These are phyloP conservation scores for Galbula dea DNA, from an alignment of 2,113 vertebrate genomes.

Conservation along the genomic window DNA sequence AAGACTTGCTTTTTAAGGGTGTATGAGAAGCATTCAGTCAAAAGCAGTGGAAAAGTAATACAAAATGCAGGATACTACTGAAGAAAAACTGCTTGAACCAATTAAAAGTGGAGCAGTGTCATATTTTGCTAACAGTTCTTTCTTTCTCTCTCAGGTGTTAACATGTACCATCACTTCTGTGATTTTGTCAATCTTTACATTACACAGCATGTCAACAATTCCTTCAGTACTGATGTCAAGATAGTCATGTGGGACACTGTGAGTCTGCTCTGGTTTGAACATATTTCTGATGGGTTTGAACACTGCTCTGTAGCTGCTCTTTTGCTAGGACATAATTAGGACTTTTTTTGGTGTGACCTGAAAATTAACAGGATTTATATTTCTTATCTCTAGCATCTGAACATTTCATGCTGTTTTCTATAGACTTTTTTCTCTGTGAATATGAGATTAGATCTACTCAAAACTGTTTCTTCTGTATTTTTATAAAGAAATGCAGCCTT, in stretches of 20 bases:
- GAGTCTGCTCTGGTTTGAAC: constrained; percentile 58
- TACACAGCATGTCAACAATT: constrained; percentile 94
- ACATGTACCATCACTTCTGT: constrained; percentile 99
- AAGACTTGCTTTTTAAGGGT: background rate
- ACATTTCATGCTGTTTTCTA: background rate
- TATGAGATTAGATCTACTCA: background rate
- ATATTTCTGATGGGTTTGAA: background rate
- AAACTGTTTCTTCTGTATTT: background rate
- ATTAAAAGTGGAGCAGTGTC: background rate
- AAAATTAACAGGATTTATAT: background rate
- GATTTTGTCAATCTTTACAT: constrained; percentile 97
- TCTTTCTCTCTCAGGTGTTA: constrained; percentile 82
- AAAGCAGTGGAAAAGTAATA: background rate
- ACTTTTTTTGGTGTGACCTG: background rate
- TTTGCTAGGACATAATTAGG: background rate
- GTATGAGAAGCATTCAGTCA: background rate
- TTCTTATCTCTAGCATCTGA: background rate
- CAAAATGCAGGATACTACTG: background rate
- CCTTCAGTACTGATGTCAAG: constrained; percentile 88
- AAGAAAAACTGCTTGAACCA: background rate
- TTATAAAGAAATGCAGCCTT: background rate
- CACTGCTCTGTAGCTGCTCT: background rate
- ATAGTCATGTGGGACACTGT: constrained; percentile 99
- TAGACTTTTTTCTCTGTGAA: background rate
- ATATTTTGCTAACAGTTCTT: background rate